Base-by-base conservation (phyloP, 2,888 invertebrate genomes). In the Ommatoiulus sabulosus region DNA sequence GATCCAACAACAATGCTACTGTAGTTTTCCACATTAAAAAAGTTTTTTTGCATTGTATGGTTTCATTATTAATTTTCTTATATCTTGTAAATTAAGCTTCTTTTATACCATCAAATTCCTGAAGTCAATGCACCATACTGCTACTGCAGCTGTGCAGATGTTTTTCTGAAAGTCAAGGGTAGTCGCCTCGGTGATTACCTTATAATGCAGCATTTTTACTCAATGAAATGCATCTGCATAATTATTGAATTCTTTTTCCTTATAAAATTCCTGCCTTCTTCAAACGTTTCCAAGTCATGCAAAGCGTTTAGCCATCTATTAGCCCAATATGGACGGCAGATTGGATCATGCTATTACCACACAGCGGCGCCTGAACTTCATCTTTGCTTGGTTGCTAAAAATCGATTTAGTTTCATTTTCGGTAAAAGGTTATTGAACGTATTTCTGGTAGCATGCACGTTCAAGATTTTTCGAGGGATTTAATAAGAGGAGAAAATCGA, bases 391-490 rank as follows among this genome's bases (percentile, higher is more conserved):
- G 80, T 80, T 80, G 35, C 12, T n/a, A 80, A 80, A 80, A 80
- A 80, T 80, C 80, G 80, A 80, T 80, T 80, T 80, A 80, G 35
- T 35, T 80, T 80, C 80, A 80, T 43, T 80, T 80, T 35, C 80
- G 24, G 35, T 80, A 80, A 80, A 80, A 80, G 80, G 80, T 80
- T 80, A 80, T 80, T 80, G 80, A 80, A 80, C 80, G 80, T 35
- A 80, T 15, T 80, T 10, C 8, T 24, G 35, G 35, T 15, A 15
- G 80, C 35, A n/a, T n/a, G n/a, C n/a, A 12, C 35, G 12, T 80
- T 80, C 35, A 80, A 35, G 80, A 35, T 35, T 72, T 3, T 80
- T 10, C 35, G 3, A 24, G 35, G 24, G 15, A 1, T 80, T 52
- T 12, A 35, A 10, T 35, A 8, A 15, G 80, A 35, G 35, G 10